phyloP scores from a whole-genome alignment of 2,797 vertebrate genomes.

The Diglossa cyanea region DNA sequence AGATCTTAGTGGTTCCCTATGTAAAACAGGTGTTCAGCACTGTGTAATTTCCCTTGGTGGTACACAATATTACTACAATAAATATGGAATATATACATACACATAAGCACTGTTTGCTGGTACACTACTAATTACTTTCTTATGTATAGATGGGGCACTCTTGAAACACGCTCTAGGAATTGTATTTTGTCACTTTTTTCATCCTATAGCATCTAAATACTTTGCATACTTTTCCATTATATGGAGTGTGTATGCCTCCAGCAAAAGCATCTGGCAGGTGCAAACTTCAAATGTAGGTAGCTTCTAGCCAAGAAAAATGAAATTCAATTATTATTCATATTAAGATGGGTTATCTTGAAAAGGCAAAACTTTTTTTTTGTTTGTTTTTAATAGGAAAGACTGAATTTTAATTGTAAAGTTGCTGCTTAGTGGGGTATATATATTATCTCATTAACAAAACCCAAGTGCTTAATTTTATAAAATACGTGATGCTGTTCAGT shows the following conservation, averaged over 20 bases:
- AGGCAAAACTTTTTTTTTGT: background rate
- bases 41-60: slow-evolving; percentile 50
- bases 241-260: background rate
- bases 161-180: background rate
- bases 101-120: background rate
- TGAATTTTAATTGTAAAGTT: background rate
- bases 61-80: slow-evolving; percentile 16
- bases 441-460: background rate
- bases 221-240: background rate
- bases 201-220: background rate
- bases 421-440: background rate
- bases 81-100: slow-evolving; percentile 12
- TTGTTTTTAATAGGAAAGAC: background rate
- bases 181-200: background rate
- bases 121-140: background rate
- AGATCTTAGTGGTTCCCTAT: background rate
- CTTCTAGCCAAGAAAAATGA: background rate
- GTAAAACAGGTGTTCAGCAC: slow-evolving; percentile 56
- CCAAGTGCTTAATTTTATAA: background rate
- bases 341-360: background rate
- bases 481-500: background rate
- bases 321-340: background rate
- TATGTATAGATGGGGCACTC: background rate
- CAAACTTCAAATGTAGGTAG: background rate
- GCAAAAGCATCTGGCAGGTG: background rate